These are phyloP conservation scores for Melolontha melolontha DNA, from an alignment of 2,888 invertebrate species.

Conservation along the genomic window DNA sequence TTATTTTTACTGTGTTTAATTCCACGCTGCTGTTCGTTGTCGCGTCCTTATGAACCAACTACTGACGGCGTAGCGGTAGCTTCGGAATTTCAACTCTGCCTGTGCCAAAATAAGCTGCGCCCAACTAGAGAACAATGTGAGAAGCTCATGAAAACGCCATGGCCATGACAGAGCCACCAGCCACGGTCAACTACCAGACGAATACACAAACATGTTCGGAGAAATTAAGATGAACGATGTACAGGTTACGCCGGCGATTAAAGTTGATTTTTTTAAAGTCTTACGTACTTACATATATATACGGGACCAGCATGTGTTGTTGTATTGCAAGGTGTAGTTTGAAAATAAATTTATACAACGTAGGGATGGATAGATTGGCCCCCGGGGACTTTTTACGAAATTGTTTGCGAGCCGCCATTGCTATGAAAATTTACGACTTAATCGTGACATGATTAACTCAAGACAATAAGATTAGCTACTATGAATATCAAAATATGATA, in stretches of 20 bases:
- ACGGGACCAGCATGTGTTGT: no score
- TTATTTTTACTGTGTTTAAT: not conserved
- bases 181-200: slow-evolving; percentile 49
- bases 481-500: no score
- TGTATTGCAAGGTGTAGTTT: no score
- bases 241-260: slow-evolving; percentile 16
- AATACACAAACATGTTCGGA: slow-evolving; percentile 44
- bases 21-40: not conserved
- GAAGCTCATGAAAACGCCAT: slow-evolving; percentile 47
- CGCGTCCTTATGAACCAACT: not conserved
- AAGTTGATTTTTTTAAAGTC: slow-evolving; percentile 11
- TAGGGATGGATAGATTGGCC: no score
- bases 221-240: slow-evolving; percentile 47
- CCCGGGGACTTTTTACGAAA: no score
- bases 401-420: no score
- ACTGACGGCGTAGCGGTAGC: not conserved
- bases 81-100: slow-evolving; percentile 37
- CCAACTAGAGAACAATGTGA: slow-evolving; percentile 37
- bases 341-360: no score
- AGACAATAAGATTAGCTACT: no score
- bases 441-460: no score
- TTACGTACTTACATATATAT: not conserved
- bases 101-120: slow-evolving; percentile 40
- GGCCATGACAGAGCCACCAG: slow-evolving; percentile 47
- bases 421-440: no score